phyloP scores from a whole-genome alignment of 2,888 invertebrate genomes.

The Prosopocoilus inquinatus region DNA sequence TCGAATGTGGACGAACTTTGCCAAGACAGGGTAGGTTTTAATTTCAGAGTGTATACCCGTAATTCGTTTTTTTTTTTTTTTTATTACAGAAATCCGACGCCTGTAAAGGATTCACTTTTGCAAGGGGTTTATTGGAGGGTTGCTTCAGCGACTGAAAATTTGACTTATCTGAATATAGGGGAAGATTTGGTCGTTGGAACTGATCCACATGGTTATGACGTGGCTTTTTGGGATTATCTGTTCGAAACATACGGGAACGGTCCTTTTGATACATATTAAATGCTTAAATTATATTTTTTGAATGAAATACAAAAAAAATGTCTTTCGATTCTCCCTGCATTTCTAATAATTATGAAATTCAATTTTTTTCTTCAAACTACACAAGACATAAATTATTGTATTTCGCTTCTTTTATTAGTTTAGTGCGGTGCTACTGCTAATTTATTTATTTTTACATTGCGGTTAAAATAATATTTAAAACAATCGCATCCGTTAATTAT shows the following conservation, averaged over 20 bases:
- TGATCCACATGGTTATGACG: constrained; percentile 26
- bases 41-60: background rate
- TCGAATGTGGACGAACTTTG: constrained; percentile 31
- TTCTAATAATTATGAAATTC: no score
- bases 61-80: constrained; percentile 2
- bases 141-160: constrained; percentile 18
- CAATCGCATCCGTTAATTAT: no score
- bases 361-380: no score
- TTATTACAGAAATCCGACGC: constrained; percentile 30
- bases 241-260: constrained; percentile 31
- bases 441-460: no score
- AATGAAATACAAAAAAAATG: no score
- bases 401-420: no score
- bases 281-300: no score
- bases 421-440: no score
- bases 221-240: constrained; percentile 35
- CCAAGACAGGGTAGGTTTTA: constrained; percentile 25
- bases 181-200: constrained; percentile 18
- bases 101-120: constrained; percentile 19
- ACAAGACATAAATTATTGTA: no score
- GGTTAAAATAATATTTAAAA: no score
- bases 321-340: no score
- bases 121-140: constrained; percentile 29
- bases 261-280: constrained; percentile 35
- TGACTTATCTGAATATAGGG: constrained; percentile 33